These are phyloP conservation scores for Darevskia nairensis DNA, from an alignment of 2,797 vertebrate species.

Conservation along the genomic window DNA sequence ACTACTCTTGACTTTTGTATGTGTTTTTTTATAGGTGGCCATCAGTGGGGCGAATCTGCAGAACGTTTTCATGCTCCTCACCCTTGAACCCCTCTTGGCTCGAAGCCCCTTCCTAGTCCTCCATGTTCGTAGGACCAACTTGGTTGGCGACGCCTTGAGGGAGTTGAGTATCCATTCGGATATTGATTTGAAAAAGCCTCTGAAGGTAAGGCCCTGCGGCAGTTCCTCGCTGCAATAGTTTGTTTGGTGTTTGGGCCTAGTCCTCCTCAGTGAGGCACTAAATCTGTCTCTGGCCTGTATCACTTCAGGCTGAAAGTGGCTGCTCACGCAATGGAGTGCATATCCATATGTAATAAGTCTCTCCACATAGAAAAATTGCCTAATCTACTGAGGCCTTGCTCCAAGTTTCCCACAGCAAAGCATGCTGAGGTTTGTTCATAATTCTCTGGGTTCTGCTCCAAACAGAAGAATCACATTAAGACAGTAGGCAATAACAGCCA, in stretches of 20 bases:
- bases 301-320: neutral
- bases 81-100: slow-evolving; percentile 93
- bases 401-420: neutral
- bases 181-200: slow-evolving; percentile 95
- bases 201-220: slow-evolving; percentile 84
- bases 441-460: neutral
- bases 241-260: no score
- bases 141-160: slow-evolving; percentile 93
- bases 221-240: neutral
- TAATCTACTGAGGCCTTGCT: neutral
- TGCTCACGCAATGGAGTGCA: neutral
- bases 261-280: neutral
- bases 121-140: slow-evolving; percentile 91
- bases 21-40: slow-evolving; percentile 84
- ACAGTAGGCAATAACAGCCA: no score
- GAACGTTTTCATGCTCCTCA: slow-evolving; percentile 97
- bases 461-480: neutral
- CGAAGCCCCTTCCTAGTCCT: slow-evolving; percentile 96
- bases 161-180: slow-evolving; percentile 96
- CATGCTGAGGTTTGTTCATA: neutral
- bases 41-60: slow-evolving; percentile 96
- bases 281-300: neutral
- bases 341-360: neutral
- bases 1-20: neutral
- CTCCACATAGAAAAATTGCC: neutral